These are phyloP conservation scores for Atrina japonica DNA, from an alignment of 2,888 invertebrate species.

Conservation along the genomic window DNA sequence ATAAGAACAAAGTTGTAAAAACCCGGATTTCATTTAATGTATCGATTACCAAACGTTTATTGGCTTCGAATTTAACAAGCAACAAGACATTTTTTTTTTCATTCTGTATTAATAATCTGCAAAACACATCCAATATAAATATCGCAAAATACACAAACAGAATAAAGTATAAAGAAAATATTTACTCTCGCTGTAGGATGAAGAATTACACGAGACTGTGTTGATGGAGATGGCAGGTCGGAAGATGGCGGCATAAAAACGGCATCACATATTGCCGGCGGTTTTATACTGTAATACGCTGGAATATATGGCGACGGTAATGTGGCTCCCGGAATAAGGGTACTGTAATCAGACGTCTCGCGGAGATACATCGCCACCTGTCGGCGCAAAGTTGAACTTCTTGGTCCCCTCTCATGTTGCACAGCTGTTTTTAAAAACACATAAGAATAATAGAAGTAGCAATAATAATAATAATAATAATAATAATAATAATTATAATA, in stretches of 20 bases:
- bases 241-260: conserved; percentile 61
- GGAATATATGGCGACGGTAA: conserved; percentile 17
- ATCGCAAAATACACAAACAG: too few relatives aligned
- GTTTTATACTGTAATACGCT: conserved; percentile 12
- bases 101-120: too few relatives aligned
- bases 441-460: background rate
- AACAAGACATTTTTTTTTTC: too few relatives aligned
- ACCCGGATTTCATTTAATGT: too few relatives aligned
- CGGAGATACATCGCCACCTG: conserved; percentile 93
- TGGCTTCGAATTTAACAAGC: too few relatives aligned
- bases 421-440: conserved; percentile 88
- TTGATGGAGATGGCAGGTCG: conserved; percentile 68
- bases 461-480: too few relatives aligned
- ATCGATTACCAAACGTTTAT: too few relatives aligned
- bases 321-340: conserved; percentile 12
- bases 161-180: too few relatives aligned
- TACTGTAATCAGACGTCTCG: conserved; percentile 80
- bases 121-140: too few relatives aligned
- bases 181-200: conserved; percentile 29
- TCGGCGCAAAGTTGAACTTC: conserved; percentile 94
- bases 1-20: too few relatives aligned
- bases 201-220: conserved; percentile 24
- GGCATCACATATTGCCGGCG: conserved; percentile 43
- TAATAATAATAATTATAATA: too few relatives aligned
- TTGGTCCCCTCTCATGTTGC: conserved; percentile 98